Conservation (phyloP, 2,888 invertebrate genomes). For the Drosophila yooni region DNA sequence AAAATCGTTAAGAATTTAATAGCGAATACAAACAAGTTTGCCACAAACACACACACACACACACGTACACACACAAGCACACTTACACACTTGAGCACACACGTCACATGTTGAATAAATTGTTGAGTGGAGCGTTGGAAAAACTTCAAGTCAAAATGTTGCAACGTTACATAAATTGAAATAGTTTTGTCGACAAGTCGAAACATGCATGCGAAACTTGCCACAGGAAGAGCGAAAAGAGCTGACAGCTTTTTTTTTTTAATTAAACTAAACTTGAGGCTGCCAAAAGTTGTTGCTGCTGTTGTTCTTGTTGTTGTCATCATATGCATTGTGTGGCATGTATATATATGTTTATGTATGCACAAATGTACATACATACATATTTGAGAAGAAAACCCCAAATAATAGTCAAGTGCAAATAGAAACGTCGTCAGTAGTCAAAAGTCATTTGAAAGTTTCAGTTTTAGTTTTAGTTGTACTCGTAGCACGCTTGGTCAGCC, state of each 20-base stretch:
- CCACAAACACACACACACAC: conserved; percentile 4
- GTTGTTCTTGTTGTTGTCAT: neutral
- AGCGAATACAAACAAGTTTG: conserved; percentile 11
- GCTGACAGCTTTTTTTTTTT: conserved; percentile 64
- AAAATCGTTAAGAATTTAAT: conserved; percentile 20
- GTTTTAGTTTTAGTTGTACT: neutral
- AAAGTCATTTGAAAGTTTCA: conserved; percentile 75
- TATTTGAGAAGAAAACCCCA: conserved; percentile 3
- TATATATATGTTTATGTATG: neutral
- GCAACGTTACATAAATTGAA: conserved; percentile 70
- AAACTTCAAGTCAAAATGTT: conserved; percentile 48
- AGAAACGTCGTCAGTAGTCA: conserved; percentile 69
- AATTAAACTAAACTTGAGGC: conserved; percentile 72
- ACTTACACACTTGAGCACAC: neutral
- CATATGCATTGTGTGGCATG: conserved; percentile 2
- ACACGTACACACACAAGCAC: neutral
- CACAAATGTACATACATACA: neutral
- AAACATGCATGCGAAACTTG: conserved; percentile 64
- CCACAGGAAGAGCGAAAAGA: conserved; percentile 15
- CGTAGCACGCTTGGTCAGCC: conserved; percentile 70
- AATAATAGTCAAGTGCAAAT: conserved; percentile 61
- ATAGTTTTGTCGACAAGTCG: conserved; percentile 68
- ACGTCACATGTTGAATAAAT: conserved; percentile 9
- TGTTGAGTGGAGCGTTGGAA: conserved; percentile 13
- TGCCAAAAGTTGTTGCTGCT: conserved; percentile 58